Conservation (phyloP, 2,888 invertebrate genomes). For the Argyra leucocephala region DNA sequence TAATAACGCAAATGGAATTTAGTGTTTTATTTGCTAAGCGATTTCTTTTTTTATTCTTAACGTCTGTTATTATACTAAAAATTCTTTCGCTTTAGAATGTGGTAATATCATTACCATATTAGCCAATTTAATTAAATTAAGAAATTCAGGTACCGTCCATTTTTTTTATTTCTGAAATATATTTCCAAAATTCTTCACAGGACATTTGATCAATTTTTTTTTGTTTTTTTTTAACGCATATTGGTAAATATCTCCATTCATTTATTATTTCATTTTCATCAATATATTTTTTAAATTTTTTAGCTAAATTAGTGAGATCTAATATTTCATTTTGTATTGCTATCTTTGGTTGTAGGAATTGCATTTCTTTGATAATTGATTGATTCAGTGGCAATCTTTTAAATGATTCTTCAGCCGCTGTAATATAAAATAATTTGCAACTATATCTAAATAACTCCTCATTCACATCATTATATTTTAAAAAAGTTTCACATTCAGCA, state of each 20-base stretch:
- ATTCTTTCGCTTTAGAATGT: constrained; percentile 8
- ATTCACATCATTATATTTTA: constrained; percentile 5
- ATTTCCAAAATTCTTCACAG: constrained; percentile 7
- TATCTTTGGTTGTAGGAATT: constrained; percentile 7
- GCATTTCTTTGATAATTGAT: constrained; percentile 7
- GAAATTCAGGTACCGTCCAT: constrained; percentile 1
- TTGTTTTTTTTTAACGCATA: not conserved
- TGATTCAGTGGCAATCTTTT: constrained; percentile 8
- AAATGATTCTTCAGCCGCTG: constrained; percentile 5
- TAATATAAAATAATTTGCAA: constrained; percentile 8
- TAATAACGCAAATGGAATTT: constrained; percentile 8
- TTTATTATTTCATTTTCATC: constrained; percentile 9
- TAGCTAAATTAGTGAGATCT: constrained; percentile 2
- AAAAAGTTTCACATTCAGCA: constrained; percentile 9
- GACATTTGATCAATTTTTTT: constrained; percentile 9
- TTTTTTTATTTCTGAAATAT: constrained; percentile 8
- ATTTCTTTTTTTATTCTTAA: constrained; percentile 8
- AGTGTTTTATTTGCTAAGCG: constrained; percentile 2
- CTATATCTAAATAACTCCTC: constrained; percentile 7
- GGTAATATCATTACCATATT: constrained; percentile 8
- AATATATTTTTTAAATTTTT: constrained; percentile 7
- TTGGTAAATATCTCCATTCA: constrained; percentile 5
- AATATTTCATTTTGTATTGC: constrained; percentile 5
- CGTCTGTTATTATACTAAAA: not conserved
- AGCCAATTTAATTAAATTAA: constrained; percentile 7